These are phyloP conservation scores for Hydrozoanthus tunicans DNA, from an alignment of 64 coral and sea anemone genomes.

Conservation along the genomic window DNA sequence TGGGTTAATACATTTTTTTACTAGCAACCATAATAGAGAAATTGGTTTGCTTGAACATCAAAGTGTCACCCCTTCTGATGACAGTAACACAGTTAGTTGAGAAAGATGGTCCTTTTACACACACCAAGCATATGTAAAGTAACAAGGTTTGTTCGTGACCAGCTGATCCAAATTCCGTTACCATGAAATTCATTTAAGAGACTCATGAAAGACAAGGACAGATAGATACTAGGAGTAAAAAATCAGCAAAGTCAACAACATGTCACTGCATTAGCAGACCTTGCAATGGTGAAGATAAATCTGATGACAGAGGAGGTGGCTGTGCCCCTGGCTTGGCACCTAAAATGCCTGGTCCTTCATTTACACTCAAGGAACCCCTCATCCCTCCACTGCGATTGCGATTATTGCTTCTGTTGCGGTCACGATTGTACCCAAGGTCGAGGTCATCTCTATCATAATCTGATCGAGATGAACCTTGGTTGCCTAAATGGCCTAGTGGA, in stretches of 20 bases:
- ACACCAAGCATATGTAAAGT: too few species aligned
- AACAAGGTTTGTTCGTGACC: too few species aligned
- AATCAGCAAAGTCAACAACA: conserved; percentile 3
- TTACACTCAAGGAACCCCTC: conserved; percentile 25
- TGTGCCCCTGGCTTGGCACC: conserved; percentile 44
- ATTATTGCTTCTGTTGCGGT: conserved; percentile 40
- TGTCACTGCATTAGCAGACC: conserved; percentile 44
- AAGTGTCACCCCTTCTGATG: too few species aligned
- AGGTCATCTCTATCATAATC: conserved; percentile 48
- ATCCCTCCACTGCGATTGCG: conserved; percentile 46
- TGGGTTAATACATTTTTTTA: too few species aligned
- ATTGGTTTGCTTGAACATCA: too few species aligned
- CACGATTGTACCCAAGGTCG: conserved; percentile 31
- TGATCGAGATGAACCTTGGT: conserved; percentile 14
- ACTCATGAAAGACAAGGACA: background rate
- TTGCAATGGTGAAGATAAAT: conserved; percentile 50
- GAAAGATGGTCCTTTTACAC: too few species aligned
- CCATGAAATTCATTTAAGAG: background rate
- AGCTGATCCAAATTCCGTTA: background rate
- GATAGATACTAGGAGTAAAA: background rate
- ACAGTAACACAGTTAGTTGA: too few species aligned
- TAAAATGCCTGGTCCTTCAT: conserved; percentile 60
- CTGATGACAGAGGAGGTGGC: conserved; percentile 21
- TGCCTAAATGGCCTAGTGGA: conserved; percentile 50
- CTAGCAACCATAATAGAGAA: too few species aligned